Base-by-base conservation (phyloP, 2,888 invertebrate species). In the Achlya flavicornis region DNA sequence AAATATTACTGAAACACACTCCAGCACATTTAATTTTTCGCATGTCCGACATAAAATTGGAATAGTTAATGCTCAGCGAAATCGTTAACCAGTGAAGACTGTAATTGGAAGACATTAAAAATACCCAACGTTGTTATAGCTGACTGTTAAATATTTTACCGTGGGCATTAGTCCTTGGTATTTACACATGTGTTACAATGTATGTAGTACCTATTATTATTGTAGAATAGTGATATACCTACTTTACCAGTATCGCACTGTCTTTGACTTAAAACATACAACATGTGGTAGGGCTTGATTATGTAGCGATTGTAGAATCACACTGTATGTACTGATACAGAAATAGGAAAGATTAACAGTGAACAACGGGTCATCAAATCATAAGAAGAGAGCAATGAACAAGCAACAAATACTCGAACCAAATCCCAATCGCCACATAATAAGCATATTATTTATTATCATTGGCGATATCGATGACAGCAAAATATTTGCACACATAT, bases 81-180 rank as follows among this genome's bases (percentile, higher is more conserved):
- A 93, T 93, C 93, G 93, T 93, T 92, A 93, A 93, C 83, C 78
- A 83, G 80, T 85, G 87, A 85, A 90, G 85, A 85, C 92, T 93
- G 88, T 93, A 93, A 93, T 93, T 93, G 93, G 91, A 86, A 87
- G 90, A 87, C 92, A 89, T 93, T 93, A 93, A 93, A 91, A 88
- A 88, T 89, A 86, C 84, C 83, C 82, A 86, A 77, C 77, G 87
- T 84, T 86, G 90, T 93, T 92, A 91, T 89, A 89, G 85, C 88
- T 83, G 89, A 88, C 88, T 88, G 89, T 92, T 92, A 91, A 93
- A 91, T 87, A 81, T 87, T 90, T 89, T 90, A 87, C 85, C 85
- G 86, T 86, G 84, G 85, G 87, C 86, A 92, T 92, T 92, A 90
- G 90, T 88, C 82, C 82, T 81, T 77, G 80, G 87, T 90, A 86